phyloP scores from a whole-genome alignment of 2,888 invertebrate genomes.

The Aethes cnicana region DNA sequence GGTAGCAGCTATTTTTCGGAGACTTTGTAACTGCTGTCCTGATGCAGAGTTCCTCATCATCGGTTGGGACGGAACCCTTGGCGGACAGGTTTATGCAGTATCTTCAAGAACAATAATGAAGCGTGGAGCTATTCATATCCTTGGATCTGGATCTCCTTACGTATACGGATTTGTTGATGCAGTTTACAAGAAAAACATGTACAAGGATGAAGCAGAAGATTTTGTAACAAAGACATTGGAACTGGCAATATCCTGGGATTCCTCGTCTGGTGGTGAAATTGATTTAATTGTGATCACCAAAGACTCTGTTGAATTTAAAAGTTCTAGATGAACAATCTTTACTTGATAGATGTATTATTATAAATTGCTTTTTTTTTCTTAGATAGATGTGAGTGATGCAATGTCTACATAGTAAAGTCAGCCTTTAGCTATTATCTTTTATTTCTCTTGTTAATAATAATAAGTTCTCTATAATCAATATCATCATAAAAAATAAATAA shows the following conservation, averaged over 20 bases:
- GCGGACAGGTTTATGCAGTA: constrained; percentile 1
- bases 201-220: not conserved
- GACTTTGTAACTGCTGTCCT: not conserved
- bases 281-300: not conserved
- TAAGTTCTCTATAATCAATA: no score
- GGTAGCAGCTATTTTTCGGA: not conserved
- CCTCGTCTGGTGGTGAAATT: constrained; percentile 1
- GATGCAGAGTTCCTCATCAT: not conserved
- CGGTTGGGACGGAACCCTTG: not conserved
- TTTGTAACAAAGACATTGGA: constrained; percentile 7
- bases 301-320: no score
- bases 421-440: no score
- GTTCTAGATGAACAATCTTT: no score
- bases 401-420: no score
- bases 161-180: constrained; percentile 1
- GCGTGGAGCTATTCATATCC: not conserved
- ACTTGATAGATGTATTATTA: no score
- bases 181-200: not conserved
- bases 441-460: no score
- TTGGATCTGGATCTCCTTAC: constrained; percentile 9
- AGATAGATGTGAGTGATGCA: no score
- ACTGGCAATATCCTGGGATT: constrained; percentile 2
- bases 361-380: no score
- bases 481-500: no score
- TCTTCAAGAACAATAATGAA: constrained; percentile 5